phyloP scores from a whole-genome alignment of 37 sponge, comb jelly and placozoan species.

The Oscarella lobularis region DNA sequence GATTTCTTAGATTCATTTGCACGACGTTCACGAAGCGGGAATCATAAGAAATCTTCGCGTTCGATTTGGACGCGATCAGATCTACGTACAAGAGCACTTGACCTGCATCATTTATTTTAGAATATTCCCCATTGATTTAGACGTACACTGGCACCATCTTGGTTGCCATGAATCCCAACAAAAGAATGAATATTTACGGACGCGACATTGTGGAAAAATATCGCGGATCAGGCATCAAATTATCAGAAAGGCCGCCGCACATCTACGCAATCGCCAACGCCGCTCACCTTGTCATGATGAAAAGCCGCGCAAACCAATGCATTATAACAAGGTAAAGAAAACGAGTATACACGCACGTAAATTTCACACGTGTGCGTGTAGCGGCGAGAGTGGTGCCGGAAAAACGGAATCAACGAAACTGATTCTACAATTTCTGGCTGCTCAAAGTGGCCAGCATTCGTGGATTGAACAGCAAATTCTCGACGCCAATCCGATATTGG shows the following conservation, averaged over 20 bases:
- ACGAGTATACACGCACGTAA: background rate
- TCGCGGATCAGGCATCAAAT: background rate
- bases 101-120: background rate
- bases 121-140: background rate
- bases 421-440: constrained; percentile 3
- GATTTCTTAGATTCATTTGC: background rate
- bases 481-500: background rate
- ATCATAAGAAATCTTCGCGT: background rate
- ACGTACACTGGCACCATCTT: constrained; percentile 10
- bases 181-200: background rate
- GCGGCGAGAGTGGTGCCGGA: constrained; percentile 8
- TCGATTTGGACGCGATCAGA: constrained; percentile 1
- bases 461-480: constrained; percentile 13
- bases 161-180: constrained; percentile 10
- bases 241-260: background rate
- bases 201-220: background rate
- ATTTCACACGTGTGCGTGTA: background rate
- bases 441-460: background rate
- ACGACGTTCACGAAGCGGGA: constrained; percentile 2
- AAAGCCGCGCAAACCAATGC: constrained; percentile 1
- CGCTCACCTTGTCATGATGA: background rate
- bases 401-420: constrained; percentile 7
- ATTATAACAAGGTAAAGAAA: background rate
- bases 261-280: constrained; percentile 5
- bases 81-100: background rate